A percentile compares a stretch with the other conserved stretches of the same genome.
Conservation (phyloP, 2,888 invertebrate genomes). For the Nemoura dubitans region DNA sequence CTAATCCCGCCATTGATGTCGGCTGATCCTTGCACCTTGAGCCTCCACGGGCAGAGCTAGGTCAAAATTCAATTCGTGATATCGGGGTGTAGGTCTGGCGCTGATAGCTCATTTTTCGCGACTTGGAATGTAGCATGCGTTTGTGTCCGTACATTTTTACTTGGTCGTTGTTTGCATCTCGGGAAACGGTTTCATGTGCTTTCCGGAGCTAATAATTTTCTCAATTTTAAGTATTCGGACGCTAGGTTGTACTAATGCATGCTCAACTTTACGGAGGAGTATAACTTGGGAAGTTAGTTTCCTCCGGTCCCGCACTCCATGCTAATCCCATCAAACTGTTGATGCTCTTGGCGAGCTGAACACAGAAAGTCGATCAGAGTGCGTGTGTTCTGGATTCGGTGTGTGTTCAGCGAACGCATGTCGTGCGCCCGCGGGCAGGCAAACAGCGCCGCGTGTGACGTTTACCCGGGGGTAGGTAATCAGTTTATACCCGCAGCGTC, state of each 20-base stretch:
- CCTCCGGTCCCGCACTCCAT: background rate
- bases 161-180: too few species aligned
- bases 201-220: too few species aligned
- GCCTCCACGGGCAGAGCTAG: background rate
- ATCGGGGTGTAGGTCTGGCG: too few species aligned
- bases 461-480: too few species aligned
- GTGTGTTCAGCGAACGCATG: background rate
- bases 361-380: conserved; percentile 27
- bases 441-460: background rate
- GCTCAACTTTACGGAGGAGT: background rate
- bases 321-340: conserved; percentile 3
- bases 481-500: background rate
- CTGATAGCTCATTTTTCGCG: too few species aligned
- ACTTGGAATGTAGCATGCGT: too few species aligned
- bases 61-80: background rate
- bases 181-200: too few species aligned
- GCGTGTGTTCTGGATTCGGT: conserved; percentile 16
- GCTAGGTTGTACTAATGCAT: too few species aligned
- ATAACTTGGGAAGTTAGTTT: background rate
- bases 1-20: conserved; percentile 9
- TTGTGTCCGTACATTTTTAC: too few species aligned
- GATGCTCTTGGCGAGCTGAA: background rate
- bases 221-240: too few species aligned
- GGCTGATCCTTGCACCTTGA: conserved; percentile 21
- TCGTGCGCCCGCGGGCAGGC: background rate